A percentile compares a stretch with the other conserved stretches of the same genome.
These are phyloP conservation scores for Aldrovandia affinis DNA, from an alignment of 2,797 vertebrate species.

Conservation along the genomic window DNA sequence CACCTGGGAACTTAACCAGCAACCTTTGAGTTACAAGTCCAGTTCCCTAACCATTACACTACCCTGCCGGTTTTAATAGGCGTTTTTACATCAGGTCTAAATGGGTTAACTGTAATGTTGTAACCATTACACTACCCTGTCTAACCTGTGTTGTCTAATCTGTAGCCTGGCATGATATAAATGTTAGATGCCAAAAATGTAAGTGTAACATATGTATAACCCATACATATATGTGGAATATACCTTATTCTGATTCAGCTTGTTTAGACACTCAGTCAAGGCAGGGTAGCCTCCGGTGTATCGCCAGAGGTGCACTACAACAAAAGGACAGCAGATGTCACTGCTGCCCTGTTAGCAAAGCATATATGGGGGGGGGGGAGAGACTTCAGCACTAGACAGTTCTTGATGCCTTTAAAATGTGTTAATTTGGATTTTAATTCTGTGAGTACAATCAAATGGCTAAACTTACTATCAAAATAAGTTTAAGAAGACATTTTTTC, in stretches of 20 bases:
- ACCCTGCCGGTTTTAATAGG: no score
- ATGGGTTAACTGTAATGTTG: no score
- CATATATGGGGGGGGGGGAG: neutral
- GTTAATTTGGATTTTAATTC: neutral
- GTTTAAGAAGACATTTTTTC: neutral
- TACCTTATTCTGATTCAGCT: constrained; percentile 87
- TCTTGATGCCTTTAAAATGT: neutral
- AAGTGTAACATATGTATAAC: no score
- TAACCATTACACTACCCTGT: no score
- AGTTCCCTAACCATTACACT: no score
- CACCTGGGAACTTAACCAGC: no score
- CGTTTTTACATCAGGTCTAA: no score
- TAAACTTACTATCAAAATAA: neutral
- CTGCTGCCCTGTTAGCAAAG: constrained; percentile 44
- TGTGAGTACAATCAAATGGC: neutral
- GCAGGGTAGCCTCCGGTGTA: constrained; percentile 93
- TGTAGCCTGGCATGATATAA: no score
- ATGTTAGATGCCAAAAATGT: no score
- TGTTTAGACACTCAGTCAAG: constrained; percentile 86
- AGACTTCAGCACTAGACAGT: neutral
- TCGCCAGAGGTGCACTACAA: constrained; percentile 91
- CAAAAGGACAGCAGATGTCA: constrained; percentile 63
- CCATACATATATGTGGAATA: neutral
- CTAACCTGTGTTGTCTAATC: no score
- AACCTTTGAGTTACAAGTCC: no score